A percentile compares a stretch with the other conserved stretches of the same genome.
These are phyloP conservation scores for Anaspis maculata DNA, from an alignment of 2,888 invertebrate genomes.

Conservation along the genomic window DNA sequence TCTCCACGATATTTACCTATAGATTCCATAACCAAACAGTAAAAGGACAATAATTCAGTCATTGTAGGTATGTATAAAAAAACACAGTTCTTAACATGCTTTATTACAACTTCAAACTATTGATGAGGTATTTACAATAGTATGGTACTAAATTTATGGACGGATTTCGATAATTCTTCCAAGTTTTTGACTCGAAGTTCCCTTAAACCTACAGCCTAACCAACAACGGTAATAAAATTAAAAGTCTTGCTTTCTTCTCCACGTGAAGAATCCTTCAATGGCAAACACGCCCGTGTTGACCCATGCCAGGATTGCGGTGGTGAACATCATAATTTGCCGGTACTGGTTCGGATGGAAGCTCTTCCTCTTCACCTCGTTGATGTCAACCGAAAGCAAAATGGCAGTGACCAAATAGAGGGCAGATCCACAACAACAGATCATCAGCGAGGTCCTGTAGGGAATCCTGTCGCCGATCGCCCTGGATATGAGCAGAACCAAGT, in stretches of 20 bases:
- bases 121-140: too few species aligned
- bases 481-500: constrained; percentile 52
- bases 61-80: too few species aligned
- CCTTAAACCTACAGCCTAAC: too few species aligned
- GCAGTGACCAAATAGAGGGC: constrained; percentile 57
- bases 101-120: too few species aligned
- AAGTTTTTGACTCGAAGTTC: too few species aligned
- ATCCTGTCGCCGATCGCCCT: constrained; percentile 53
- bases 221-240: too few species aligned
- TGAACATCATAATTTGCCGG: constrained; percentile 55
- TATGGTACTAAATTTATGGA: too few species aligned
- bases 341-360: constrained; percentile 55
- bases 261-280: constrained; percentile 54
- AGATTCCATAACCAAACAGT: too few species aligned
- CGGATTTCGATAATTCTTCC: constrained; percentile 19
- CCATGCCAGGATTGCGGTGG: constrained; percentile 56
- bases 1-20: too few species aligned
- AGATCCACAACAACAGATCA: constrained; percentile 55
- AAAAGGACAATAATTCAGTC: too few species aligned
- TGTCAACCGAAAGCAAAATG: constrained; percentile 50
- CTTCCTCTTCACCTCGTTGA: constrained; percentile 41
- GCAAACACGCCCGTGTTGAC: constrained; percentile 53
- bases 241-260: constrained; percentile 48
- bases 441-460: constrained; percentile 55
- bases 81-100: too few species aligned